A percentile compares a stretch with the other conserved stretches of the same genome.
These are phyloP conservation scores for Stratiomys singularior DNA, from an alignment of 2,888 invertebrate species.

Conservation along the genomic window DNA sequence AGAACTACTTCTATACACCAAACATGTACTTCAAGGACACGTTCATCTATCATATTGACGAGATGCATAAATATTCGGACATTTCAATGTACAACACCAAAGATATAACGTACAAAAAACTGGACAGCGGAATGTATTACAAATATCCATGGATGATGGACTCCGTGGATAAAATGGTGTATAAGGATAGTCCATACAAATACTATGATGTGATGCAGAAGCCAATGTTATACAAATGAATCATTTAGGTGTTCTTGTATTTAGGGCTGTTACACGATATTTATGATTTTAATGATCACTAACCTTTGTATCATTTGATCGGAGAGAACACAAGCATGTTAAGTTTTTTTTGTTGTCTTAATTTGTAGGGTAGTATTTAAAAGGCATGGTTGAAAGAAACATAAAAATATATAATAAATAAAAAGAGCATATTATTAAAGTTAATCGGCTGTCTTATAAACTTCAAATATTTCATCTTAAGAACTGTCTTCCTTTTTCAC, in stretches of 20 bases:
- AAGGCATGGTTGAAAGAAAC: slow-evolving; percentile 31
- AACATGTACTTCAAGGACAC: slow-evolving; percentile 71
- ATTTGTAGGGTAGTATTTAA: slow-evolving; percentile 40
- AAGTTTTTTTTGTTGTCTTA: slow-evolving; percentile 11
- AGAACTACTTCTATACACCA: slow-evolving; percentile 64
- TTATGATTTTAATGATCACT: slow-evolving; percentile 9
- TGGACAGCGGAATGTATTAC: background rate
- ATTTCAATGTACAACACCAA: background rate
- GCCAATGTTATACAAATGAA: background rate
- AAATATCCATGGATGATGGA: slow-evolving; percentile 21
- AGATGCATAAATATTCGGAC: slow-evolving; percentile 51
- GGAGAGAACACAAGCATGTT: slow-evolving; percentile 42
- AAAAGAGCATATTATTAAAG: background rate
- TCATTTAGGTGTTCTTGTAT: background rate
- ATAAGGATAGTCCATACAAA: background rate
- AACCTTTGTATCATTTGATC: background rate
- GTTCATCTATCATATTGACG: slow-evolving; percentile 67
- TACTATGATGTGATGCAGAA: slow-evolving; percentile 2
- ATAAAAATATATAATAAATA: slow-evolving; percentile 23
- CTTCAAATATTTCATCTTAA: too few species aligned
- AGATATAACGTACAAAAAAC: background rate
- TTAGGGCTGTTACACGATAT: slow-evolving; percentile 7
- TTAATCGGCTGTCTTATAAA: too few species aligned
- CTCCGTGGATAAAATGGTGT: background rate
- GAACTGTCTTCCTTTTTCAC: too few species aligned